Percentiles rank a stretch among this genome's conserved stretches.
Conservation (phyloP, 2,888 invertebrate species). For the Phalera bucephala region DNA sequence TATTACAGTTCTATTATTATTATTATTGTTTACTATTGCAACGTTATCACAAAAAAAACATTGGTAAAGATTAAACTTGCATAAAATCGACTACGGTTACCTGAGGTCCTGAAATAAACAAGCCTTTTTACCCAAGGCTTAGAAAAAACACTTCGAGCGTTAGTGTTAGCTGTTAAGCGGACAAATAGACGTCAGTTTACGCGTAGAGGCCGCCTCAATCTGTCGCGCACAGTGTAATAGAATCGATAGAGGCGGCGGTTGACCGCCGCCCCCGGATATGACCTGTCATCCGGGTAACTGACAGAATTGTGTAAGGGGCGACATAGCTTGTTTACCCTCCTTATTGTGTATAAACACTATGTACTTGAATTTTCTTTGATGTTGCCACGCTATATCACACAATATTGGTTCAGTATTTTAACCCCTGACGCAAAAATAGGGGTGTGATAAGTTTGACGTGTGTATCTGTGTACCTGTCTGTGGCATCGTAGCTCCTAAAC, state of each 20-base stretch:
- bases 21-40: too few relatives aligned
- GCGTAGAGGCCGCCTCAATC: conserved; percentile 56
- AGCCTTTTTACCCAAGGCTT: too few relatives aligned
- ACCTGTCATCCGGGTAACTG: conserved; percentile 69
- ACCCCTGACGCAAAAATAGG: too few relatives aligned
- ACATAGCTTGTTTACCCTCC: conserved; percentile 56
- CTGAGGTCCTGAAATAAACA: too few relatives aligned
- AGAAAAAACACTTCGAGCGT: conserved; percentile 3
- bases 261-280: conserved; percentile 67
- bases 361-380: conserved; percentile 44
- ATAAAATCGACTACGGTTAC: too few relatives aligned
- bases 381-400: conserved; percentile 29
- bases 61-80: too few relatives aligned
- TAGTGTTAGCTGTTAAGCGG: conserved; percentile 24
- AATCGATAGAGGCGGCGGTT: conserved; percentile 66
- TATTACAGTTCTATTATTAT: too few relatives aligned
- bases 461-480: too few relatives aligned
- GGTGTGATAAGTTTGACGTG: too few relatives aligned
- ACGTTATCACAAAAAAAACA: too few relatives aligned
- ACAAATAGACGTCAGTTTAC: conserved; percentile 41
- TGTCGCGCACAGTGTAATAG: conserved; percentile 69
- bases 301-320: conserved; percentile 58
- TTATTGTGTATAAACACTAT: conserved; percentile 61
- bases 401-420: conserved; percentile 20
- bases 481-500: too few relatives aligned